Evolutionary conservation across 2,888 invertebrate species (phyloP), one percentile per base, ranked within the genome.

Genomic region (Drosophila acutilabella): DNA sequence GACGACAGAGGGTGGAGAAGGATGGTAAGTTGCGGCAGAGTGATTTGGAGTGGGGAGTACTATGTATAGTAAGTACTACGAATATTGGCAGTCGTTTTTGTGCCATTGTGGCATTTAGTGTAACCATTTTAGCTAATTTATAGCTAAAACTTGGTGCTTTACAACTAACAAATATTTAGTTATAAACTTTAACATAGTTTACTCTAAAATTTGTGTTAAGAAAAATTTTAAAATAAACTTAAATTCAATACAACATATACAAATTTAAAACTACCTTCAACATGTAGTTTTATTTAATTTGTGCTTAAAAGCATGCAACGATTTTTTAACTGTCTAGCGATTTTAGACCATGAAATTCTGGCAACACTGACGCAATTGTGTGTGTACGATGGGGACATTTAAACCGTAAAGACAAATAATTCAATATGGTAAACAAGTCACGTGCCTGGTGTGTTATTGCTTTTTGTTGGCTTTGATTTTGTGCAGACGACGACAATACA

Each of bases 341-440:
- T 36, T 36, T 36, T 36, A 36, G 11, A 36, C 36, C 2, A 2
- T 36, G 4, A 4, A 13, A 36, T 36, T 1, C 4, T 36, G 36
- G 11, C 36, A 36, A 36, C 36, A 36, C 36, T 36, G 36, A 11
- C 13, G 36, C 36, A 13, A 36, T 36, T 36, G 36, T 13, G 36
- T 42, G 14, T 33, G 14, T 53, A 64, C 64, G 62, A 59, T 70
- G 64, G 53, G 53, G 53, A 76, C 71, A 79, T 79, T 84, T 72
- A 81, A 89, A 62, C 71, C 73, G 65, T 64, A 65, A 76, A 82
- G 80, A 79, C 85, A 90, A 87, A 88, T 81, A 89, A 81, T 77
- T 89, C 88, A 80, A 86, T 90, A 89, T 91, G 81, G 82, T 81
- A 89, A 89, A 79, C 91, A 90, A 87, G 90, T 90, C 90, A 90